Evolutionary conservation across 2,113 vertebrate species (phyloP).

Genomic region (Pimephales promelas): DNA sequence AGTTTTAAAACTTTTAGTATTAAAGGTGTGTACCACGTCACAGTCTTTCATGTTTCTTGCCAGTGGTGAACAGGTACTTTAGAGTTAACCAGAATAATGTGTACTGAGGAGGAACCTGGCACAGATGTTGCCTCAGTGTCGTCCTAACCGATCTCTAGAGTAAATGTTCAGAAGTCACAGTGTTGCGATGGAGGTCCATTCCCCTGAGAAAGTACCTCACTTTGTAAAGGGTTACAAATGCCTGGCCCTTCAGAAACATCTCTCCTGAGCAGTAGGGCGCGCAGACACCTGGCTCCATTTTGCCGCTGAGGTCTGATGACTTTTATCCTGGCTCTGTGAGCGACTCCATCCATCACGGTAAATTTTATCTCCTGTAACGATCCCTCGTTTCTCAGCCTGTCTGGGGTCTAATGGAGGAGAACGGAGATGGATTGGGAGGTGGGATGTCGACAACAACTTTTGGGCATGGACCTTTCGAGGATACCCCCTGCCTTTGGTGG

Average conservation of each 20-base stretch:
- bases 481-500: slow-evolving; percentile 30
- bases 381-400: slow-evolving; percentile 58
- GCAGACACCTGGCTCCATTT: slow-evolving; percentile 48
- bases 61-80: background rate
- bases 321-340: slow-evolving; percentile 55
- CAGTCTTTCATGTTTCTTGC: background rate
- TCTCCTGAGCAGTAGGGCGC: background rate
- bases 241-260: background rate
- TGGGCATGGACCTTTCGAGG: slow-evolving; percentile 39
- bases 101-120: background rate
- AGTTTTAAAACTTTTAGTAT: background rate
- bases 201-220: slow-evolving; percentile 19
- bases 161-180: background rate
- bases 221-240: slow-evolving; percentile 22
- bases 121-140: background rate
- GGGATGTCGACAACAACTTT: slow-evolving; percentile 40
- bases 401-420: slow-evolving; percentile 60
- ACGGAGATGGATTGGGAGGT: slow-evolving; percentile 57
- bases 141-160: background rate
- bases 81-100: background rate
- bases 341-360: slow-evolving; percentile 54
- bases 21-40: no score
- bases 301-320: slow-evolving; percentile 48
- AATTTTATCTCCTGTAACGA: slow-evolving; percentile 58
- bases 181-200: background rate